These are phyloP conservation scores for Pantherophis alleghaniensis DNA, from an alignment of 2,797 vertebrate species.

Conservation along the genomic window DNA sequence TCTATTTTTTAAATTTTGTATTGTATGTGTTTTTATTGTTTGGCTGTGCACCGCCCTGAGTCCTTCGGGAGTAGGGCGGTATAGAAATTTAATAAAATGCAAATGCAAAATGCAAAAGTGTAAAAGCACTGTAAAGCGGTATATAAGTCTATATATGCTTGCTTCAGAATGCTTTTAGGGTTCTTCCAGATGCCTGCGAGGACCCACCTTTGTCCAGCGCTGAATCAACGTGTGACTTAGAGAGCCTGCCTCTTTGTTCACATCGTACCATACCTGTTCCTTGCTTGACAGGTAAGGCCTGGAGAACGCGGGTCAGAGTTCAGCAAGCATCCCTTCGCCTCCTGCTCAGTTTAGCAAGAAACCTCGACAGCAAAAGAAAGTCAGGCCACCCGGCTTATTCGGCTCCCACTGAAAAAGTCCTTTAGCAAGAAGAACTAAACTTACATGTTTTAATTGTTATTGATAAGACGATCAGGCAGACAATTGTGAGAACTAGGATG, in stretches of 20 bases:
- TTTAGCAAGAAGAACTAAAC: neutral
- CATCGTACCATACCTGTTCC: no score
- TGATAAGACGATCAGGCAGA: rapidly evolving
- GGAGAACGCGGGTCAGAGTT: no score
- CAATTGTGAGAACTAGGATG: rapidly evolving
- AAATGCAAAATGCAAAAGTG: no score
- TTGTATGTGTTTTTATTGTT: no score
- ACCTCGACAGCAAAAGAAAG: no score
- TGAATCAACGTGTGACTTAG: neutral
- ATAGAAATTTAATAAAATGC: no score
- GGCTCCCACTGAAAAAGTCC: neutral
- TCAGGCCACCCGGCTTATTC: neutral
- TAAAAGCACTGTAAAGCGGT: no score
- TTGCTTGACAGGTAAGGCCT: no score
- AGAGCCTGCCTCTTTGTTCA: no score
- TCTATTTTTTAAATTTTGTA: no score
- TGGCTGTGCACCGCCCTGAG: no score
- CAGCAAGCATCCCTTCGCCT: neutral
- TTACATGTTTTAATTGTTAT: neutral
- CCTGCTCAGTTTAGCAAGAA: neutral
- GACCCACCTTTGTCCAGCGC: neutral
- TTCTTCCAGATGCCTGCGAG: neutral
- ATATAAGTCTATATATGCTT: neutral
- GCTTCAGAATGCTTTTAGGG: neutral
- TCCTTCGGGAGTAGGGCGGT: no score